These are phyloP conservation scores for Smittia sp. DNA, from an alignment of 2,888 invertebrate genomes.

Conservation along the genomic window DNA sequence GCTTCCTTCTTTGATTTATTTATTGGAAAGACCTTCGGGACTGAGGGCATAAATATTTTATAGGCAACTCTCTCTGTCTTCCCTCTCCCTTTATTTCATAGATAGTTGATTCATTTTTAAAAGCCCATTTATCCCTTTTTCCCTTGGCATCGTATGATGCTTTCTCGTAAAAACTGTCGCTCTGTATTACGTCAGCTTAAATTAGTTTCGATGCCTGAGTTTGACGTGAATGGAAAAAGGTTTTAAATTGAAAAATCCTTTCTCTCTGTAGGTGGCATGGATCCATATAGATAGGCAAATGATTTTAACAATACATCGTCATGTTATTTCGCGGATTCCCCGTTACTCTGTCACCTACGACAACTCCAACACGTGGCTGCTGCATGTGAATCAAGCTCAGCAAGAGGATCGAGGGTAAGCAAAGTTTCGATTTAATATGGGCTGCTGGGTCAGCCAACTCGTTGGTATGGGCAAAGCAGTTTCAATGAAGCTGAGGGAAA, in stretches of 20 bases:
- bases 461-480: no score
- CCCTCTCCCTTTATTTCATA: slow-evolving; percentile 18
- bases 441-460: neutral
- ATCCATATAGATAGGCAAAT: slow-evolving; percentile 92
- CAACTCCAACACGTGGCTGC: slow-evolving; percentile 87
- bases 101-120: slow-evolving; percentile 38
- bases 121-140: slow-evolving; percentile 23
- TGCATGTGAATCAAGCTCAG: slow-evolving; percentile 67
- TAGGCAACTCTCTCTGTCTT: neutral
- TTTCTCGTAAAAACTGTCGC: neutral
- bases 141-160: neutral
- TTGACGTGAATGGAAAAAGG: neutral
- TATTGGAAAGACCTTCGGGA: neutral
- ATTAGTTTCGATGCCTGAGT: slow-evolving; percentile 7
- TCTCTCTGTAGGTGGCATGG: slow-evolving; percentile 77
- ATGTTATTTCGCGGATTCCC: slow-evolving; percentile 87
- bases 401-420: slow-evolving; percentile 36
- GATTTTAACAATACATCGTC: slow-evolving; percentile 88
- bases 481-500: no score
- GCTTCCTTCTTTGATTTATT: slow-evolving; percentile 12
- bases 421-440: neutral
- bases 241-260: neutral
- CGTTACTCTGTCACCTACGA: slow-evolving; percentile 87
- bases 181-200: neutral
- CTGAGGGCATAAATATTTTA: neutral